Conservation (phyloP, 64 coral and sea anemone genomes). For the Anthopleura sola region DNA sequence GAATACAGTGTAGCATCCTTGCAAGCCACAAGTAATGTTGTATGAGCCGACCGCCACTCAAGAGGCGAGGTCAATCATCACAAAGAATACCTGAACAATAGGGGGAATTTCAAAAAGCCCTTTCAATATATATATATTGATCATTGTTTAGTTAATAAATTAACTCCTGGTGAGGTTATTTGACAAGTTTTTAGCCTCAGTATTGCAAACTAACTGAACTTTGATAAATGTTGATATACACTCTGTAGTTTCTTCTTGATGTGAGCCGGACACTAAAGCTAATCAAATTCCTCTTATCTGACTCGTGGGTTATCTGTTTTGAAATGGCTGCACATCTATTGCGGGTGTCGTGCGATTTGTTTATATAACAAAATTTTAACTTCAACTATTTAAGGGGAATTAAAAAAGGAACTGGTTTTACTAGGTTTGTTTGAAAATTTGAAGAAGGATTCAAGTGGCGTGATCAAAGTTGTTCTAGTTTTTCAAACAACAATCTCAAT, state of each 20-base stretch:
- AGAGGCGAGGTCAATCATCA: background rate
- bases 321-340: background rate
- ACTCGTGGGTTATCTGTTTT: background rate
- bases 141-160: constrained; percentile 6
- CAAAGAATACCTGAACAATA: background rate
- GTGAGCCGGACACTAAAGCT: background rate
- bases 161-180: background rate
- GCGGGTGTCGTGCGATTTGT: background rate
- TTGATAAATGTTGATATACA: background rate
- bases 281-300: background rate
- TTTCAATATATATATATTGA: constrained; percentile 7
- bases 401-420: background rate
- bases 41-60: background rate
- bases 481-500: background rate
- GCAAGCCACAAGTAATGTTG: too few relatives aligned
- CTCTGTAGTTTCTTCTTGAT: background rate
- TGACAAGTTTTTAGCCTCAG: background rate
- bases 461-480: background rate
- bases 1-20: background rate
- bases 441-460: background rate
- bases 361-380: constrained; percentile 4
- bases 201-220: background rate
- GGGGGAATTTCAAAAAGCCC: background rate
- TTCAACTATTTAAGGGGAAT: background rate
- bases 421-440: background rate